Base-by-base conservation (phyloP, 2,113 vertebrate genomes). In the Microtus ochrogaster region DNA sequence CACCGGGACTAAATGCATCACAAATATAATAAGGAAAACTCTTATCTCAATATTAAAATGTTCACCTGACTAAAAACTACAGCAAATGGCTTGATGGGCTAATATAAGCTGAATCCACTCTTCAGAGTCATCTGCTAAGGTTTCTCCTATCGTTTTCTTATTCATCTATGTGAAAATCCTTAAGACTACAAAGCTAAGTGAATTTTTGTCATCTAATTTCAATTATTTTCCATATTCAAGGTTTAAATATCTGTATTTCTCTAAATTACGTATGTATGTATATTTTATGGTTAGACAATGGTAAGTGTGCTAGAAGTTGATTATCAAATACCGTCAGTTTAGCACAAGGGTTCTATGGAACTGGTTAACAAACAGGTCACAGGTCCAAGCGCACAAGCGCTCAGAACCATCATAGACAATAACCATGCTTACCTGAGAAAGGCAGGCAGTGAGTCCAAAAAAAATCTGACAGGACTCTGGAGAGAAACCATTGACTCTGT, bases 401-500 rank as follows among this genome's bases (percentile, higher is more conserved):
- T 70, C 33, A 61, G 13, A 74, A 47, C 26, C 9, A 1, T 47
- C 28, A 55, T 2, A 3, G 1, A 85, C 21, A 28, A 21, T 26
- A 84, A 74, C 39, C 44, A 65, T 94, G 97, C 98, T 97, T 98
- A 99, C 99, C 98, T 99, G 99, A 95, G 99, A 99, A 61, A 99
- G 99, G 98, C 99, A 99, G 84, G 99, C 99, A 61, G 99, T 99
- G 73, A 99, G 98, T 84, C 99, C 99, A 98, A 99, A 99, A 97
- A 99, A 99, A 61, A 99, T 98, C 98, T 99, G 99, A 77, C 99
- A 99, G 0, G 99, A 99, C 94, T 99, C 99, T 89, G 99, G 99
- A 91, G 99, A 99, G 97, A 99, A 99, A 24, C 99, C 99, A 89
- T 99, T 99, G 7, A 99, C 99, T 91, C 99, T 99, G 98, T 89